Evolutionary conservation across 2,888 invertebrate species (phyloP).

Genomic region (Nomada goodeniana): DNA sequence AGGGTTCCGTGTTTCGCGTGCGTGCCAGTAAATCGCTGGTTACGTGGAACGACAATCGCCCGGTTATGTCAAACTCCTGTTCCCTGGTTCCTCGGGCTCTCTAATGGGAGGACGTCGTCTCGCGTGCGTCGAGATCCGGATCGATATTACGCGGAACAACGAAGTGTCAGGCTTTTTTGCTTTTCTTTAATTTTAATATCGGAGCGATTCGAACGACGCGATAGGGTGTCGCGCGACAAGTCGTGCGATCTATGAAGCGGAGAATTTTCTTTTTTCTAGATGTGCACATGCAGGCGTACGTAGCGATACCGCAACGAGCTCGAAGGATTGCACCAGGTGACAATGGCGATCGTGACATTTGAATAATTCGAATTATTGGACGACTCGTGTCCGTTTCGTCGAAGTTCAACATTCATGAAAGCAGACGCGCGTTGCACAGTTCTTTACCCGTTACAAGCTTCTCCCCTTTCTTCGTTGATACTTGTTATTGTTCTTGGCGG

Average conservation of each 20-base stretch:
- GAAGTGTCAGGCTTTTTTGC: not conserved
- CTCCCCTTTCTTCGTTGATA: not conserved
- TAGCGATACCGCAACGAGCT: no score
- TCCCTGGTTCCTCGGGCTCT: not conserved
- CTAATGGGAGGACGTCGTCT: constrained; percentile 10
- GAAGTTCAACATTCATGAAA: not conserved
- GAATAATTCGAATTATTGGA: no score
- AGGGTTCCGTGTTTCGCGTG: constrained; percentile 49
- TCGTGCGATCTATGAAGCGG: no score
- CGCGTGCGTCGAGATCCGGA: constrained; percentile 1
- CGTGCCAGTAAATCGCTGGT: constrained; percentile 21
- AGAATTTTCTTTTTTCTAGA: no score
- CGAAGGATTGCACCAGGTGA: no score
- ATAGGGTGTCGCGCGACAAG: no score
- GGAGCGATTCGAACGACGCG: no score
- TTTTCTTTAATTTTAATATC: no score
- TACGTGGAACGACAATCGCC: constrained; percentile 17
- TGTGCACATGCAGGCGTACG: no score
- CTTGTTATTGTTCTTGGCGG: not conserved
- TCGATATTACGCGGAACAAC: constrained; percentile 2
- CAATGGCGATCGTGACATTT: no score
- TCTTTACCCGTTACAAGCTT: not conserved
- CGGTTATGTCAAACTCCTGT: constrained; percentile 48
- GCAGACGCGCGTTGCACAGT: not conserved
- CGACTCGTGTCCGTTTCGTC: not conserved